These are phyloP conservation scores for Axea sp. DNA, from an alignment of 2,888 invertebrate genomes.

Conservation along the genomic window DNA sequence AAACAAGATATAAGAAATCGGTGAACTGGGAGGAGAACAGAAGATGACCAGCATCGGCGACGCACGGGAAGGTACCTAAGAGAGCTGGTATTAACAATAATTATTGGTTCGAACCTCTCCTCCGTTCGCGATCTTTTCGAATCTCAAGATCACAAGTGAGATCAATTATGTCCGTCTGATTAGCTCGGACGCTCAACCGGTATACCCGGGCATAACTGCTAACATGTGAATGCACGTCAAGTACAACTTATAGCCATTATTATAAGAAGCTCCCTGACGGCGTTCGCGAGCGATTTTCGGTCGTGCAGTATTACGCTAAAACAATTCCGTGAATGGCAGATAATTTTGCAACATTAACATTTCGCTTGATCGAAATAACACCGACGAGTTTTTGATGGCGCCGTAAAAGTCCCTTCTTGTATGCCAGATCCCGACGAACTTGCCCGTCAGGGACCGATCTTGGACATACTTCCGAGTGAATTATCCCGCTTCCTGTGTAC, in stretches of 20 bases:
- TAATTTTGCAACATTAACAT: conserved; percentile 57
- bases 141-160: conserved; percentile 79
- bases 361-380: conserved; percentile 38
- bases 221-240: conserved; percentile 60
- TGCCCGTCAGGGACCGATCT: conserved; percentile 1
- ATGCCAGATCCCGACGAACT: conserved; percentile 7
- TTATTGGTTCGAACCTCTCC: conserved; percentile 79
- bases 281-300: conserved; percentile 51
- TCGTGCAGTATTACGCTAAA: conserved; percentile 24
- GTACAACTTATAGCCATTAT: conserved; percentile 55
- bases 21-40: conserved; percentile 43
- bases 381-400: conserved; percentile 39
- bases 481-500: conserved; percentile 32
- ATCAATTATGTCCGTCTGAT: conserved; percentile 79
- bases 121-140: conserved; percentile 77
- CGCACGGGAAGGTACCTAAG: conserved; percentile 49
- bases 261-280: conserved; percentile 53
- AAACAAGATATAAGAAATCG: conserved; percentile 41
- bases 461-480: conserved; percentile 19
- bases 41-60: conserved; percentile 42
- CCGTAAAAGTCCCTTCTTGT: conserved; percentile 39
- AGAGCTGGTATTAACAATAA: conserved; percentile 77
- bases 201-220: conserved; percentile 63
- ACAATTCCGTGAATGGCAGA: conserved; percentile 54
- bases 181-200: conserved; percentile 74